Evolutionary conservation across 2,113 vertebrate genomes (phyloP), one percentile per base, ranked within the genome.

Genomic region (Garra rufa): DNA sequence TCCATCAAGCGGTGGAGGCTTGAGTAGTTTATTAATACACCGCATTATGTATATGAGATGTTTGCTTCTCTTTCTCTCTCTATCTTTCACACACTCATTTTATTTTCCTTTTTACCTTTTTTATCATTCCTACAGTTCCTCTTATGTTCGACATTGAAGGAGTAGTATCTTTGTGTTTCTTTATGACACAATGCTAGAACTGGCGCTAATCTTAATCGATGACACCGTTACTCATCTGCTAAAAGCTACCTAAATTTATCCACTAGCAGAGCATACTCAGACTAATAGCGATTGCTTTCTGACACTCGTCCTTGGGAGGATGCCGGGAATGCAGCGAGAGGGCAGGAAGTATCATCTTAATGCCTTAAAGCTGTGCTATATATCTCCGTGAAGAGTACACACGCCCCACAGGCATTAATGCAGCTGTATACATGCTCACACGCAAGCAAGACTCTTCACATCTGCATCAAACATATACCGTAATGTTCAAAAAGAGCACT

Each of bases 211-310:
- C 92, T 94, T 95, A 95, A 96, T 94, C 94, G 93, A 94, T 94
- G 94, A 92, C 81, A 85, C 91, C 90, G 92, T 91, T 93, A 93
- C 92, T 96, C 95, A 96, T 97, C 94, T 95, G 92, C 95, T 97
- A 96, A 97, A 95, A 97, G 96, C 95, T 90, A 89, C 91, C 93
- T 93, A 90, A 95, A 95, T 96, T 95, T 95, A 95, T 95, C 93
- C 92, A 92, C 91, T 87, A 86, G 76, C 88, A 87, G 92, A 94
- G 89, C 93, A 94, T 93, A 93, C 93, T 91, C 90, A 91, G 95
- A 95, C 95, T 96, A 96, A 94, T 94, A 96, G 94, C 92, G 94
- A 96, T 96, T 96, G 93, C 94, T 95, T 95, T 94, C 91, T 89
- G 91, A 92, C 91, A 90, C 92, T 91, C 93, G 95, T 95, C 95